Conservation (phyloP, 1,140 invertebrate species). For the Cyphomyrmex costatus region DNA sequence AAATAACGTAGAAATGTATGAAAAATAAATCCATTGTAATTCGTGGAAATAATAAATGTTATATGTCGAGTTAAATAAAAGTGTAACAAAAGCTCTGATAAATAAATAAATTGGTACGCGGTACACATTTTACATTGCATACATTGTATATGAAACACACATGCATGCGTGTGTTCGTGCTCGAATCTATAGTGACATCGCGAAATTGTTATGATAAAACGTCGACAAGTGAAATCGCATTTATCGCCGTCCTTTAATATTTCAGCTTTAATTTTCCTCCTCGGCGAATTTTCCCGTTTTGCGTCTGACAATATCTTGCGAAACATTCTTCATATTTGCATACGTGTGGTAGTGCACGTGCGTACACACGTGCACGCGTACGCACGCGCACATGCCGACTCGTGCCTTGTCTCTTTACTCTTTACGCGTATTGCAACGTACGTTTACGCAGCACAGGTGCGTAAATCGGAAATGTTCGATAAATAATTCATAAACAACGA, state of each 20-base stretch:
- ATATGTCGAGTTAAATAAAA: not conserved
- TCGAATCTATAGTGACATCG: not conserved
- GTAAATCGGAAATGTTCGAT: not conserved
- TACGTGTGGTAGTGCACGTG: conserved; percentile 21
- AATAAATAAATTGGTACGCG: not conserved
- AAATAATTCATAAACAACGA: not conserved
- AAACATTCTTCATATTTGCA: not conserved
- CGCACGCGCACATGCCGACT: conserved; percentile 1
- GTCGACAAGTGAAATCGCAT: not conserved
- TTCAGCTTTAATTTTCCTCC: not conserved
- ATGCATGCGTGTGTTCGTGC: not conserved
- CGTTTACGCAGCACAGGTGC: not conserved
- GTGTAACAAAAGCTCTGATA: not conserved
- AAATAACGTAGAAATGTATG: not conserved
- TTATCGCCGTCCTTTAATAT: not conserved
- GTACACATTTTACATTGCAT: not conserved
- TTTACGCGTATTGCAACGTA: not conserved
- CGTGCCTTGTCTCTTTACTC: not conserved
- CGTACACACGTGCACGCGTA: conserved; percentile 18
- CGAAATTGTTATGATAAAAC: not conserved
- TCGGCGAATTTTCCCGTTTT: not conserved
- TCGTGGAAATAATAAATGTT: not conserved
- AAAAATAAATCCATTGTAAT: not conserved
- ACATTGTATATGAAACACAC: not conserved
- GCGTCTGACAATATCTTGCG: too few relatives aligned